Percentiles rank a stretch among this genome's conserved stretches.
These are phyloP conservation scores for Allygus modestus DNA, from an alignment of 2,888 invertebrate genomes.

Conservation along the genomic window DNA sequence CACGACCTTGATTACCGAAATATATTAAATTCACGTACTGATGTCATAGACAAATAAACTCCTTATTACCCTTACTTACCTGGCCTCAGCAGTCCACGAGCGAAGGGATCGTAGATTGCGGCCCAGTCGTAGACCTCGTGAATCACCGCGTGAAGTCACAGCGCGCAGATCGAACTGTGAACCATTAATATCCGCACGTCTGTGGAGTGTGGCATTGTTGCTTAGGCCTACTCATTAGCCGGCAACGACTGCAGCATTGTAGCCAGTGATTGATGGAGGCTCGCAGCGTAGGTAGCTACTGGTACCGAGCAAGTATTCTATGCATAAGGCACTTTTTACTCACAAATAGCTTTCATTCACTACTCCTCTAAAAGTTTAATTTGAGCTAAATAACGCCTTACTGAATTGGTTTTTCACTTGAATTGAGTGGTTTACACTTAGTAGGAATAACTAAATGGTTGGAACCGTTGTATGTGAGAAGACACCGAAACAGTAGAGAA, in stretches of 20 bases:
- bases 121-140: not conserved
- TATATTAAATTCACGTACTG: too few relatives aligned
- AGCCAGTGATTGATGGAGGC: constrained; percentile 3
- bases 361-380: too few relatives aligned
- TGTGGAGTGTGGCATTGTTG: constrained; percentile 11
- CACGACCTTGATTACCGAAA: too few relatives aligned
- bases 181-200: constrained; percentile 2
- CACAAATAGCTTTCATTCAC: not conserved
- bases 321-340: not conserved
- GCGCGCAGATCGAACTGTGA: not conserved
- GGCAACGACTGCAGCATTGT: not conserved
- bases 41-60: too few relatives aligned
- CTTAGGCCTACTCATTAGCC: constrained; percentile 6
- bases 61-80: too few relatives aligned
- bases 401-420: too few relatives aligned
- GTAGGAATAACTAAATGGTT: too few relatives aligned
- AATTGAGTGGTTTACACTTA: too few relatives aligned
- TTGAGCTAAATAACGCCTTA: too few relatives aligned
- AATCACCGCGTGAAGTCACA: not conserved
- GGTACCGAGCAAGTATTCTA: not conserved
- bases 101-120: not conserved
- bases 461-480: too few relatives aligned
- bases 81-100: not conserved
- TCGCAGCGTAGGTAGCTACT: not conserved
- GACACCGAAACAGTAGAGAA: too few relatives aligned